Evolutionary conservation across 2,888 invertebrate species (phyloP).

Genomic region (Listrodromus nycthemerus): DNA sequence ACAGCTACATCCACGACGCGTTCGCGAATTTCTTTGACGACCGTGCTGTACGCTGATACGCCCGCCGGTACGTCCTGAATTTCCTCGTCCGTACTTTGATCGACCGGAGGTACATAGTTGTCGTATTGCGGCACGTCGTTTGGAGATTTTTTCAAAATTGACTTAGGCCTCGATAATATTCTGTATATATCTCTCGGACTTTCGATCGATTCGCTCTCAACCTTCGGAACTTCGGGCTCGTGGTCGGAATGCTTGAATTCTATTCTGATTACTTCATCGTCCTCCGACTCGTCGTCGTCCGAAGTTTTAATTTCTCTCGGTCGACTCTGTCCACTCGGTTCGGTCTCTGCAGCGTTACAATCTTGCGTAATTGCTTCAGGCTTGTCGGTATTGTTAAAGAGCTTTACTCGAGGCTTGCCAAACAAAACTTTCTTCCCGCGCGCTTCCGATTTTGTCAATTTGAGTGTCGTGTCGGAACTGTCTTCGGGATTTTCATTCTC

Average conservation of each 20-base stretch:
- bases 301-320: conserved; percentile 49
- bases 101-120: conserved; percentile 46
- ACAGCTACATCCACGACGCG: conserved; percentile 59
- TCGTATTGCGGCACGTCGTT: conserved; percentile 65
- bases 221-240: conserved; percentile 53
- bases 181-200: conserved; percentile 79
- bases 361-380: conserved; percentile 47
- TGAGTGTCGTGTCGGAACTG: conserved; percentile 45
- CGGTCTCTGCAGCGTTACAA: conserved; percentile 48
- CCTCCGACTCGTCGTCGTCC: conserved; percentile 61
- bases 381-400: conserved; percentile 62
- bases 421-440: conserved; percentile 64
- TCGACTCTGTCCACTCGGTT: conserved; percentile 47
- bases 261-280: conserved; percentile 75
- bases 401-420: conserved; percentile 66
- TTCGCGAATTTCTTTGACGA: conserved; percentile 77
- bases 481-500: conserved; percentile 7
- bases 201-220: conserved; percentile 66
- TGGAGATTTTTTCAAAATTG: conserved; percentile 79
- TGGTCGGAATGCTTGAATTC: conserved; percentile 76
- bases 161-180: conserved; percentile 76
- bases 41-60: conserved; percentile 72
- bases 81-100: conserved; percentile 68
- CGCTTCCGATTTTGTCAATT: conserved; percentile 53
- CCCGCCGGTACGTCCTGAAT: conserved; percentile 58